Evolutionary conservation across 2,113 vertebrate species (phyloP).

Genomic region (Gymnarchus niloticus): DNA sequence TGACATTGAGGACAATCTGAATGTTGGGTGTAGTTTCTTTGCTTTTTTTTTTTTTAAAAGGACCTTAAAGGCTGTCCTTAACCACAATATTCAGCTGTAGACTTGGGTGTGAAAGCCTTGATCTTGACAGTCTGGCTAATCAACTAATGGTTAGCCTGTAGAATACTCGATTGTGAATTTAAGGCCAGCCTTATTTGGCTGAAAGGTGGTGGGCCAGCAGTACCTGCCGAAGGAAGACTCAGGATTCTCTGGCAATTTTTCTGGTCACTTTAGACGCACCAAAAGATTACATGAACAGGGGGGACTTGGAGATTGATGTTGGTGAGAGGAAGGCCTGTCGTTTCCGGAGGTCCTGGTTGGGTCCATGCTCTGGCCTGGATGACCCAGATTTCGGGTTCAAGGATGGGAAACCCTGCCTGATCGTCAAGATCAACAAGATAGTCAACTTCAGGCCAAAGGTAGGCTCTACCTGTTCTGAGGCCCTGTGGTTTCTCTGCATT

Average conservation of each 20-base stretch:
- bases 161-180: no score
- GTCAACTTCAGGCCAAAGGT: conserved; percentile 85
- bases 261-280: conserved; percentile 49
- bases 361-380: conserved; percentile 63
- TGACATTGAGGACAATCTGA: neutral
- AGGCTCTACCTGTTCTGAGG: conserved; percentile 36
- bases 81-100: neutral
- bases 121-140: no score
- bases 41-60: neutral
- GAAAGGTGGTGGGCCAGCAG: neutral
- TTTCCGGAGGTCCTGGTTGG: conserved; percentile 69
- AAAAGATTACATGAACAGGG: conserved; percentile 54
- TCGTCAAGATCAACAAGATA: conserved; percentile 91
- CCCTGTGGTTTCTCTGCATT: neutral
- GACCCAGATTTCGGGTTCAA: conserved; percentile 71
- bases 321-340: conserved; percentile 70
- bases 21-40: neutral
- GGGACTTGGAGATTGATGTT: conserved; percentile 37
- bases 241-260: neutral
- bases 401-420: conserved; percentile 78
- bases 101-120: neutral
- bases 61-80: neutral
- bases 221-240: neutral
- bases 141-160: neutral
- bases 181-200: neutral